Base-by-base conservation (phyloP, 2,888 invertebrate genomes). In the Saturnia pavonia region DNA sequence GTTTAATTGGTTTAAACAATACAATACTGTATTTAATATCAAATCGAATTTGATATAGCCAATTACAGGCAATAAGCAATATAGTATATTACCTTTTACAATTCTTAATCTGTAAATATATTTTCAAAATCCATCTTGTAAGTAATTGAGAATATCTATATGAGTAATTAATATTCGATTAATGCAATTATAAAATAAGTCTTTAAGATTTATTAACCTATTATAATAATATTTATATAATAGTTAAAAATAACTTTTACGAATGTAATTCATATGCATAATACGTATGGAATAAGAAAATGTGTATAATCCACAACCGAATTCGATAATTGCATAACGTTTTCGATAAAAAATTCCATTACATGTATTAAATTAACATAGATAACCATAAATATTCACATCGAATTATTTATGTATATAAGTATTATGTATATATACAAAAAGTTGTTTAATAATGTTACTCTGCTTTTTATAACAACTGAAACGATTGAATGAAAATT, bases 261-360 rank as follows among this genome's bases (percentile, higher is more conserved):
- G 16, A 22, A 54, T 22, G 22, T 54, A 54, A 19, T 1, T 19
- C 6, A n/a, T 51, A n/a, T n/a, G n/a, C 51, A 51, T 70, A 22
- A 25, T 54, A 7, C 16, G 22, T 67, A 66, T 42, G 25, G 51
- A 67, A 67, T 70, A 43, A 54, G 70, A 67, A 54, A 70, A 65
- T 51, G 40, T 66, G 16, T 70, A 67, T 42, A 43, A 43, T 66
- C 66, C 54, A 42, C 51, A 51, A 42, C 54, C 51, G 54, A 68
- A 68, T 67, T 25, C 34, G 40, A 42, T 63, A n/a, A 72, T 80
- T 81, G 68, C 72, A 74, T 73, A 78, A 80, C 73, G 68, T 71
- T 71, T 43, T 69, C 67, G 69, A 72, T 74, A 74, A 75, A 69
- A 71, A 71, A 78, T 79, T 80, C 76, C 80, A 78, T 73, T 51